Conservation (phyloP, 2,797 vertebrate genomes). For the Vireo griseus region DNA sequence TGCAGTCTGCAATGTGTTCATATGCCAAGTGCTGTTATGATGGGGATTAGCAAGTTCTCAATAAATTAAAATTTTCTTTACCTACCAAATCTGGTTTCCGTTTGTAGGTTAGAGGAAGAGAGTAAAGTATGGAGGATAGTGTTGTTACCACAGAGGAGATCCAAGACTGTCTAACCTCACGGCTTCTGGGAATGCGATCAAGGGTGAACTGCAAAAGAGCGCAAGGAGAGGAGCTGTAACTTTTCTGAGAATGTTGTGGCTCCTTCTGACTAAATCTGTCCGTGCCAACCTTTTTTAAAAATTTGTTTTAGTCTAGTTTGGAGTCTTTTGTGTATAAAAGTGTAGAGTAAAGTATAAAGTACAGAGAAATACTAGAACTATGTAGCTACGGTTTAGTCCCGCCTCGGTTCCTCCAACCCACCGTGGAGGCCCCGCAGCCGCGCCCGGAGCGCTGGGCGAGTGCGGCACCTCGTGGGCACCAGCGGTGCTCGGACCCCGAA, state of each 20-base stretch:
- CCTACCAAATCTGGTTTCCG: constrained; percentile 90
- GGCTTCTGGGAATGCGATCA: constrained; percentile 86
- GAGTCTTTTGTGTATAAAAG: not conserved
- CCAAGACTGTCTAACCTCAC: constrained; percentile 92
- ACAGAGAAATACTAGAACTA: not conserved
- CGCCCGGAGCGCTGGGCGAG: not conserved
- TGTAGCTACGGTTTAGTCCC: rapidly evolving
- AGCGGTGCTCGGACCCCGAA: not conserved
- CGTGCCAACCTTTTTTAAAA: not conserved
- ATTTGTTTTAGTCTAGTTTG: not conserved
- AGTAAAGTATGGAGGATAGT: constrained; percentile 74
- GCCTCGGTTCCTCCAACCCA: not conserved
- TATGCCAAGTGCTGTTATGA: not conserved
- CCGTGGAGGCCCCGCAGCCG: not conserved
- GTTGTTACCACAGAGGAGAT: constrained; percentile 83
- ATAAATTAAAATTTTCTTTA: constrained; percentile 14
- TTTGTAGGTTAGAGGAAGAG: constrained; percentile 81
- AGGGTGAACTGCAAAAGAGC: constrained; percentile 80
- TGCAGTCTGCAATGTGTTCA: not conserved
- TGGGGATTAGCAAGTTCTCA: not conserved
- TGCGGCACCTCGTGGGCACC: constrained; percentile 63
- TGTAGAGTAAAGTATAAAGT: rapidly evolving
- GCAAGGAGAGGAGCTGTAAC: not conserved
- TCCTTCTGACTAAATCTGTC: not conserved
- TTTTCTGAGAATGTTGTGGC: not conserved